phyloP scores from a whole-genome alignment of 2,113 vertebrate genomes.

The Gasterosteus aculeatus region DNA sequence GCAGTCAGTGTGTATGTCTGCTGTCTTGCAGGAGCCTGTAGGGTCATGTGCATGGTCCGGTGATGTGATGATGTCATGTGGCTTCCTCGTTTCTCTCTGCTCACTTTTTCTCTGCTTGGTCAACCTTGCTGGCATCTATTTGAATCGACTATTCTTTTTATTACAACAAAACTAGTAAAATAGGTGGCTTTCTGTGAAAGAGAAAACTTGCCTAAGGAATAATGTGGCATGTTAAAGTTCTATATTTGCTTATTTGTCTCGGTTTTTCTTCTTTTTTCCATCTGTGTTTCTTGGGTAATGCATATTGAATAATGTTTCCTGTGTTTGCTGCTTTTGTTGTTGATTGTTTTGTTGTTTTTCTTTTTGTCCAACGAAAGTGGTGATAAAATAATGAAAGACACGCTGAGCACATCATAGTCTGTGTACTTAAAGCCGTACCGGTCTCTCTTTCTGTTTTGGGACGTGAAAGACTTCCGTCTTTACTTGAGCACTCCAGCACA shows the following conservation, averaged over 20 bases:
- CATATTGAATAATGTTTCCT: conserved; percentile 62
- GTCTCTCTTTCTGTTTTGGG: conserved; percentile 54
- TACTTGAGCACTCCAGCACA: conserved; percentile 27
- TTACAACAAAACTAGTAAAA: conserved; percentile 64
- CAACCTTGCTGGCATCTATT: conserved; percentile 59
- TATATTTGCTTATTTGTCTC: conserved; percentile 55
- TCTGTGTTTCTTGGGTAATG: conserved; percentile 64
- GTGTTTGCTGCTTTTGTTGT: conserved; percentile 74
- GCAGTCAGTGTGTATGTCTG: conserved; percentile 25
- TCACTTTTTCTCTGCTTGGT: conserved; percentile 59
- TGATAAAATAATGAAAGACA: conserved; percentile 61
- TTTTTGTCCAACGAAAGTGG: conserved; percentile 61
- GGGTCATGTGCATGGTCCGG: conserved; percentile 70
- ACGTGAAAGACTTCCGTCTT: conserved; percentile 9
- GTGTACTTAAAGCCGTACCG: conserved; percentile 37
- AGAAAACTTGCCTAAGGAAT: conserved; percentile 69
- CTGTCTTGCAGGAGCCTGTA: conserved; percentile 60
- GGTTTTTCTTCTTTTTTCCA: conserved; percentile 4
- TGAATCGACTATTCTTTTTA: conserved; percentile 71
- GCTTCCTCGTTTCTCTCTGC: conserved; percentile 56
- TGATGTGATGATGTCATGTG: conserved; percentile 66
- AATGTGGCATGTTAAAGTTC: conserved; percentile 71
- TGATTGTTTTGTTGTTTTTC: conserved; percentile 39
- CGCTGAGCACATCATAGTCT: conserved; percentile 50
- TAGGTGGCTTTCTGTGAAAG: conserved; percentile 77